These are phyloP conservation scores for Pachliopta kotzebuea DNA, from an alignment of 2,888 invertebrate species.

Conservation along the genomic window DNA sequence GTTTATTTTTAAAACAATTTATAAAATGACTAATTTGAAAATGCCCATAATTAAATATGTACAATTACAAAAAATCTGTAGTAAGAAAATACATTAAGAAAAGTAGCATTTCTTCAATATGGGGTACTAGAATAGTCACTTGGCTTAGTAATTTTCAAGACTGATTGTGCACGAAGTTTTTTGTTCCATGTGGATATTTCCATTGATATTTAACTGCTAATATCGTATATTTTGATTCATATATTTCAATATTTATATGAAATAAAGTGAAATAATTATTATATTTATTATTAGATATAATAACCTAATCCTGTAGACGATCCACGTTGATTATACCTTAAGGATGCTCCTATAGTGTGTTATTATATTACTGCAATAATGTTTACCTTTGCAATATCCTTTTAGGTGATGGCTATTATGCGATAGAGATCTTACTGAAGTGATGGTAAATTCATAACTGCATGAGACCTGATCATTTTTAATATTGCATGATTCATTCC, in stretches of 20 bases:
- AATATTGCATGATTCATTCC: slow-evolving; percentile 64
- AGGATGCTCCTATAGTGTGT: neutral
- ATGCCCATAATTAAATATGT: neutral
- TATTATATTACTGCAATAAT: neutral
- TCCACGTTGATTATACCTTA: neutral
- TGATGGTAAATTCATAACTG: slow-evolving; percentile 45
- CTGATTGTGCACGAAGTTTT: neutral
- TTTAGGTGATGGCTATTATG: slow-evolving; percentile 32
- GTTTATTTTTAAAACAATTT: neutral
- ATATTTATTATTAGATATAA: neutral
- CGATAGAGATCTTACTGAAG: slow-evolving; percentile 62
- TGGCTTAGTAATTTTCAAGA: too few relatives aligned
- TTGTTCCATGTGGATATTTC: too few relatives aligned
- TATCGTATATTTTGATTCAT: neutral
- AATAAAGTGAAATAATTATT: neutral
- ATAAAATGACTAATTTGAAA: neutral
- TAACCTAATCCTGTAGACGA: neutral
- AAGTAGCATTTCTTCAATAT: neutral
- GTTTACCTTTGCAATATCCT: slow-evolving; percentile 3
- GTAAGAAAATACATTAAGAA: neutral
- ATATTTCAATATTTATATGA: neutral
- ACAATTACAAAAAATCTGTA: neutral
- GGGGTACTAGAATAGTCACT: neutral
- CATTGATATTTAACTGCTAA: neutral
- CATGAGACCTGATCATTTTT: slow-evolving; percentile 60